Evolutionary conservation across 2,113 vertebrate genomes (phyloP), one percentile per base, ranked within the genome.

Genomic region (Marcusenius ussheri): DNA sequence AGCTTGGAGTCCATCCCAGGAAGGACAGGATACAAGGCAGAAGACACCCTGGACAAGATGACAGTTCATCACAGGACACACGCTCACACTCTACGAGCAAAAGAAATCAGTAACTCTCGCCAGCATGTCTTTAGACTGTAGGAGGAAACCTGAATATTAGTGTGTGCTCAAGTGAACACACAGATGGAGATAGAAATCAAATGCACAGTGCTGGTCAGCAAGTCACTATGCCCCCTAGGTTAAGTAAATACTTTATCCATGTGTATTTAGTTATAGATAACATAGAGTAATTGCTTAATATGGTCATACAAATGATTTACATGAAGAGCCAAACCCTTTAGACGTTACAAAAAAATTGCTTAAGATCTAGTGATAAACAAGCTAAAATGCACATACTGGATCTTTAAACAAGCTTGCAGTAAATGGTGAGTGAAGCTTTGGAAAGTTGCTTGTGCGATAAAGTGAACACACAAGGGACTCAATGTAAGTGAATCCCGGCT

Each of bases 401-500:
- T 45, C 42, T 84, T 83, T 84, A 84, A 47, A 84, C 7, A 17
- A 84, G 83, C 45, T 47, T 84, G 45, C 39, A n/a, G 42, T 84
- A 35, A 87, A 47, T 11, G 19, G 19, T 24, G 49, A 42, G 31
- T 21, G 50, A 39, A 19, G 11, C 85, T 53, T 53, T 21, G n/a
- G 17, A 50, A 35, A 87, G 85, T 19, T 74, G 88, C 27, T 74
- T 49, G 62, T 88, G 87, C 7, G 3, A 31, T 88, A 35, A 88
- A 88, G 87, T 19, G 13, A 88, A 66, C 39, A 58, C 39, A 39
- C 8, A 17, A 45, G 53, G 42, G 56, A 46, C 51, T 45, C 19
- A 35, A 19, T 66, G 31, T 31, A 5, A 90, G 77, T 21, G 35
- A 88, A 74, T 88, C 56, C 90, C 91, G 90, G 90, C 88, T 91